These are phyloP conservation scores for Rhamnusium bicolor DNA, from an alignment of 2,888 invertebrate species.

Conservation along the genomic window DNA sequence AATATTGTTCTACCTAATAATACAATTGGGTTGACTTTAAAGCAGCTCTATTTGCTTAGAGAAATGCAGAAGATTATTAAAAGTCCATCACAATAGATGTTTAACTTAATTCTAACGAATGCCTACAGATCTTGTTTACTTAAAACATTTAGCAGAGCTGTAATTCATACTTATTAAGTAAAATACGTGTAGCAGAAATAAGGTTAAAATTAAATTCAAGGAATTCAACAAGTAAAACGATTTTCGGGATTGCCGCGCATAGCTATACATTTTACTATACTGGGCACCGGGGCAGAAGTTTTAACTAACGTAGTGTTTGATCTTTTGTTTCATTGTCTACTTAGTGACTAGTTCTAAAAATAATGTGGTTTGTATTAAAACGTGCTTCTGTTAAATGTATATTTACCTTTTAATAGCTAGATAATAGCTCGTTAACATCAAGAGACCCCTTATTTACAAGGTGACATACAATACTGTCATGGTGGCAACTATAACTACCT, in stretches of 20 bases:
- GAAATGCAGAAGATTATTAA: conserved; percentile 8
- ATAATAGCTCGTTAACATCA: too few relatives aligned
- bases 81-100: conserved; percentile 24
- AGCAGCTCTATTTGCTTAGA: conserved; percentile 5
- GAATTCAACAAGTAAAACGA: neutral
- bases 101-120: conserved; percentile 40
- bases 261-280: neutral
- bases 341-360: neutral
- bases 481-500: too few relatives aligned
- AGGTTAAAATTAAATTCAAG: neutral
- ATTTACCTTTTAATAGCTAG: too few relatives aligned
- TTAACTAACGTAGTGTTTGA: neutral
- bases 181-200: neutral
- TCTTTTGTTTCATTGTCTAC: neutral
- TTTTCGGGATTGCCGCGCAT: neutral
- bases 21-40: conserved; percentile 1
- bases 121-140: conserved; percentile 40
- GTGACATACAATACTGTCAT: too few relatives aligned
- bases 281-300: neutral
- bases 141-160: conserved; percentile 40
- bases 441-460: too few relatives aligned
- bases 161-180: conserved; percentile 37
- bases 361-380: neutral
- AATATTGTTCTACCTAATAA: conserved; percentile 7
- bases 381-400: too few relatives aligned